A percentile compares a stretch with the other conserved stretches of the same genome.
phyloP scores from a whole-genome alignment of 1,140 invertebrate genomes.

The Pseudomyrmex dendroicus region DNA sequence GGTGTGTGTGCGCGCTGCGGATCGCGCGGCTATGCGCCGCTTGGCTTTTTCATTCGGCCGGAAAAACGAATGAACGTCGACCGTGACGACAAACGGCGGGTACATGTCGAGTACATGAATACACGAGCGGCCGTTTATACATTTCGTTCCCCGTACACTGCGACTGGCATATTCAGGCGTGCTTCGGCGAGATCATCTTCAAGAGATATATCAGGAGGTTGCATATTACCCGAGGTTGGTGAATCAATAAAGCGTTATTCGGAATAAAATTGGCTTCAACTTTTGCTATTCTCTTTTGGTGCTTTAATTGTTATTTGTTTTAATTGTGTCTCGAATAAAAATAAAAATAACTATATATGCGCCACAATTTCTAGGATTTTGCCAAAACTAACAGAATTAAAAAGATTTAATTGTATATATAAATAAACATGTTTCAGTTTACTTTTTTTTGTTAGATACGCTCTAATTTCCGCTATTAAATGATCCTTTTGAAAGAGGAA shows the following conservation, averaged over 20 bases:
- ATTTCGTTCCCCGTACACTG: constrained; percentile 57
- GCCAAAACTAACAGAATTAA: background rate
- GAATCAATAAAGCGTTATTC: background rate
- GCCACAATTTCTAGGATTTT: background rate
- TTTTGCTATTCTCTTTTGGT: background rate
- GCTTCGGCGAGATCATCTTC: constrained; percentile 34
- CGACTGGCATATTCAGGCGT: constrained; percentile 30
- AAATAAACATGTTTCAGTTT: background rate
- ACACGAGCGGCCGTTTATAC: constrained; percentile 68
- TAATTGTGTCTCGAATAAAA: background rate
- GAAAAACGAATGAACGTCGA: constrained; percentile 76
- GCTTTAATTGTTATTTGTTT: background rate
- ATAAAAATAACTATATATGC: no score
- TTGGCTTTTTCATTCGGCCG: constrained; percentile 73
- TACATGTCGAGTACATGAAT: constrained; percentile 76
- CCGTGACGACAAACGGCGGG: constrained; percentile 71
- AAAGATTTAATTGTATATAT: background rate
- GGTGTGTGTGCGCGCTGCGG: constrained; percentile 23
- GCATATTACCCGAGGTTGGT: no score
- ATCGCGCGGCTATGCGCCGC: constrained; percentile 58
- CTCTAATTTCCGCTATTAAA: constrained; percentile 31
- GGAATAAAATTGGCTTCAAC: background rate
- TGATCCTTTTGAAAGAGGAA: constrained; percentile 22
- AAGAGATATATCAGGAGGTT: background rate
- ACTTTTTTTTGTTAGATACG: background rate